Evolutionary conservation across 2,888 invertebrate species (phyloP), one percentile per base, ranked within the genome.

Genomic region (Phragmatobia fuliginosa): DNA sequence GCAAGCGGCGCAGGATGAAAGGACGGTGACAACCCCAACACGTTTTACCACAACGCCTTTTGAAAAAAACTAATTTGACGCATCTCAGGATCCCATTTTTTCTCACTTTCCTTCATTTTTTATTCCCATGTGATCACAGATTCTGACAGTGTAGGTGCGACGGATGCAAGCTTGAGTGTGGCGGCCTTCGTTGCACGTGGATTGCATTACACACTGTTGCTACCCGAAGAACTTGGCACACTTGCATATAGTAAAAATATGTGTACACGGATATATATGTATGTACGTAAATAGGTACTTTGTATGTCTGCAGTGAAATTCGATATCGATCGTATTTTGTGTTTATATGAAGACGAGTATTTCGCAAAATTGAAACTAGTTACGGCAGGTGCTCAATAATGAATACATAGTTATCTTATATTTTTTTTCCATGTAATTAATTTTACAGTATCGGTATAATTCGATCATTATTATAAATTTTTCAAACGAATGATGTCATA

Each of bases 141-240:
- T 93, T 93, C 92, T 81, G 80, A 83, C 71, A 71, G 85, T 83
- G 92, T 87, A 82, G 77, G 77, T 79, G 74, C 71, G 78, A 86
- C 90, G 91, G 91, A 92, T 90, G 90, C 87, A 82, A 80, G 83
- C 82, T 81, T 59, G 58, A 81, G 82, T 83, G 84, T 73, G 67
- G 83, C 81, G 89, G 86, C 92, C 92, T 92, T 91, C 84, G 88
- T 83, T 83, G 88, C 86, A 87, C 92, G 90, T 91, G 91, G 83
- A 84, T 76, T 88, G 91, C 90, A 92, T 92, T 88, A 79, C 77
- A 66, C 74, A 70, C 75, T 85, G 80, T 86, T 87, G 83, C 85
- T 84, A 87, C 75, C 79, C 78, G 71, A 70, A 75, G 71, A 67
- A 74, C 75, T 81, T 78, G 76, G 76, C 77, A 79, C 68, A 71